Percentiles rank a stretch among this genome's conserved stretches.
Evolutionary conservation across 2,113 vertebrate species (phyloP).

Genomic region (Andinoacara biseriatus): DNA sequence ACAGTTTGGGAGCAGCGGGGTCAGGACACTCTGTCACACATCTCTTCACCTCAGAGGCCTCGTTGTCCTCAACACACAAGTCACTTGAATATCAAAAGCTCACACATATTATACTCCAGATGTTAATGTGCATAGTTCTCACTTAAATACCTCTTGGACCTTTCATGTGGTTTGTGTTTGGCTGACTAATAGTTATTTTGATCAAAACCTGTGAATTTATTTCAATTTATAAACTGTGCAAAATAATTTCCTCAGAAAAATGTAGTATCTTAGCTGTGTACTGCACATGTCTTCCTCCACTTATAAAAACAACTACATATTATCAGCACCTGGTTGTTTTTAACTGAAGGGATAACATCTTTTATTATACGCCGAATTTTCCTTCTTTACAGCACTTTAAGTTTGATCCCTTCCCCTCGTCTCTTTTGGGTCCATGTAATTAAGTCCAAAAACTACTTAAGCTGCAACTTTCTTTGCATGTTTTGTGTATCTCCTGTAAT

Average conservation of each 20-base stretch:
- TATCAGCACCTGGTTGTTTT: background rate
- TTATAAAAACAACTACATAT: background rate
- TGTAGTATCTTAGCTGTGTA: background rate
- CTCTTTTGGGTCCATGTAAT: background rate
- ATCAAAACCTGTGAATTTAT: background rate
- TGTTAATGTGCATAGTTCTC: background rate
- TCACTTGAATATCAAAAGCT: conserved; percentile 16
- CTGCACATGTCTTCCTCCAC: background rate
- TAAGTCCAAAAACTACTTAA: background rate
- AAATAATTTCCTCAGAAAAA: background rate
- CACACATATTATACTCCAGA: background rate
- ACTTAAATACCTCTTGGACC: background rate
- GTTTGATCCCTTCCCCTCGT: background rate
- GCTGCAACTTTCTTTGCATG: background rate
- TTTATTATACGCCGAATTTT: background rate
- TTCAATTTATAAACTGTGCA: background rate
- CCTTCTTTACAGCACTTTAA: background rate
- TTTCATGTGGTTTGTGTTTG: background rate
- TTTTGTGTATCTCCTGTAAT: background rate
- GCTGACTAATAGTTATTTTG: background rate
- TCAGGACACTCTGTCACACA: conserved; percentile 1
- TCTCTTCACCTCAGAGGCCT: conserved; percentile 13
- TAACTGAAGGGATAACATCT: no score
- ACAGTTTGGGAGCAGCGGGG: conserved; percentile 2
- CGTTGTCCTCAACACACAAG: background rate